These are phyloP conservation scores for Megaceryle alcyon DNA, from an alignment of 2,797 vertebrate genomes.

Conservation along the genomic window DNA sequence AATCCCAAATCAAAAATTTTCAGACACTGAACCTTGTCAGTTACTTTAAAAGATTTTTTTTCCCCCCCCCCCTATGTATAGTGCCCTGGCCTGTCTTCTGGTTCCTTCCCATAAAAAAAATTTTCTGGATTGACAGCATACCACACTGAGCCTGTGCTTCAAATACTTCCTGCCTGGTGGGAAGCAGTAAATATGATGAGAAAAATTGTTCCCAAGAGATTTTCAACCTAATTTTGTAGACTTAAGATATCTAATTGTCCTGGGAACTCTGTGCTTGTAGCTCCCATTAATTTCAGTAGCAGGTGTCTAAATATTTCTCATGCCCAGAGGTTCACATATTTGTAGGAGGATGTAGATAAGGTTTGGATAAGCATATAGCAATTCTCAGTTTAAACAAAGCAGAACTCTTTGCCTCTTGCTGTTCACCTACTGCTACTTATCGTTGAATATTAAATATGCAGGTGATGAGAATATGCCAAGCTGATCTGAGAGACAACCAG, in stretches of 20 bases:
- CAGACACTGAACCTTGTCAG: not conserved
- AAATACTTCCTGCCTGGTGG: constrained; percentile 28
- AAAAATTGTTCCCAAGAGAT: constrained; percentile 59
- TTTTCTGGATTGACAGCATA: not conserved
- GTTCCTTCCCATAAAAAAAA: not conserved
- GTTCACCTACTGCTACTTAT: not conserved
- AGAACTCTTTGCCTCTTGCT: constrained; percentile 5
- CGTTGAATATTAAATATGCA: not conserved
- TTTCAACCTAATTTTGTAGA: constrained; percentile 51
- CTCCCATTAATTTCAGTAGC: constrained; percentile 59
- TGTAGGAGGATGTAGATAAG: constrained; percentile 60
- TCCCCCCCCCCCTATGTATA: not conserved
- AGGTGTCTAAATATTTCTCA: constrained; percentile 67
- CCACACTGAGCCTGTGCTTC: not conserved
- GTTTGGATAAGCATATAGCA: constrained; percentile 53
- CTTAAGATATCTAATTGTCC: constrained; percentile 43
- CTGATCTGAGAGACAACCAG: not conserved
- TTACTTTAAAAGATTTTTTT: not conserved
- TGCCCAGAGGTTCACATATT: constrained; percentile 49
- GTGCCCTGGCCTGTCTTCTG: not conserved
- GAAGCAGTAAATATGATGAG: constrained; percentile 59
- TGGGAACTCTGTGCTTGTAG: constrained; percentile 22
- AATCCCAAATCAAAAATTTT: not conserved
- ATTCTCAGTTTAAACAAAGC: constrained; percentile 62
- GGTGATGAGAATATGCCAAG: not conserved